Evolutionary conservation across 2,888 invertebrate species (phyloP).

Genomic region (Syrista parreyssii): DNA sequence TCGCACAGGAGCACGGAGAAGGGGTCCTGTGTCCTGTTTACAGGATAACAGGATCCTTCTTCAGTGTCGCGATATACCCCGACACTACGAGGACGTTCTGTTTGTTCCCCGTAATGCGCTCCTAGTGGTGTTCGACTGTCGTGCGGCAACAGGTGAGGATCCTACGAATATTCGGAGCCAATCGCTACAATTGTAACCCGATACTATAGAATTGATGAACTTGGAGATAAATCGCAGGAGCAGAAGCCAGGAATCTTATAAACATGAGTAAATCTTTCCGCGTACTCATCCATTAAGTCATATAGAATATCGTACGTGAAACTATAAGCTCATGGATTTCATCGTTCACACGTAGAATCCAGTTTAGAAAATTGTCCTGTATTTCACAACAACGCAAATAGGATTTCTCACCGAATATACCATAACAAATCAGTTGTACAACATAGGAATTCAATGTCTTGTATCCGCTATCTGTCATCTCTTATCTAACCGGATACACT

Average conservation of each 20-base stretch:
- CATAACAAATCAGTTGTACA: background rate
- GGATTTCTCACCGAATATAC: background rate
- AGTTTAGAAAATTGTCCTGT: background rate
- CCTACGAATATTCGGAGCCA: background rate
- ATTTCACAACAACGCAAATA: background rate
- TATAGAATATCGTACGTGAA: background rate
- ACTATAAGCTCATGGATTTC: background rate
- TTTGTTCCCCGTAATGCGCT: constrained; percentile 18
- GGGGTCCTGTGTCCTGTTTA: constrained; percentile 44
- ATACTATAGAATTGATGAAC: background rate
- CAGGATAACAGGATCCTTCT: constrained; percentile 51
- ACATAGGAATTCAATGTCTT: background rate
- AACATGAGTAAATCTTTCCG: background rate
- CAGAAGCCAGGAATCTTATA: background rate
- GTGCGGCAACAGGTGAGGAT: constrained; percentile 25
- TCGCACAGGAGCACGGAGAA: constrained; percentile 18
- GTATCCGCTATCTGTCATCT: background rate
- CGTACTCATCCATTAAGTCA: background rate
- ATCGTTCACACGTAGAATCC: background rate
- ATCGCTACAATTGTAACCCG: background rate
- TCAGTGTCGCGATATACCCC: constrained; percentile 39
- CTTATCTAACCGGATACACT: background rate
- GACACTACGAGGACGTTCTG: constrained; percentile 26
- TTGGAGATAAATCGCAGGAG: background rate
- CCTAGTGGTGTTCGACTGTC: constrained; percentile 19